Conservation (phyloP, 64 coral and sea anemone species). For the Pocillopora verrucosa region DNA sequence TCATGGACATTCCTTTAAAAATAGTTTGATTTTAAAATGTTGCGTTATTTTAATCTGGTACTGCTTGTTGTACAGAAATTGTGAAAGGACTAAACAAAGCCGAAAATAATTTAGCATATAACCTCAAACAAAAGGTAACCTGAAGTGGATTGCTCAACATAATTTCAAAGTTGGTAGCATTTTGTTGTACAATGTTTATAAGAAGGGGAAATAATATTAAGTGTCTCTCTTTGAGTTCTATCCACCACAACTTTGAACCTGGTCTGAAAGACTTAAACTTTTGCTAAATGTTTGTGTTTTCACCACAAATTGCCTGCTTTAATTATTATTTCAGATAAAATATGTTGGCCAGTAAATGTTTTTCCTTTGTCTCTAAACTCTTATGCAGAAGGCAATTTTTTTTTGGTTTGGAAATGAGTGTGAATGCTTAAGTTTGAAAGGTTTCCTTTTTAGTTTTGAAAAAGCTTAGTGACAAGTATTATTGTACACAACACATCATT, state of each 20-base stretch:
- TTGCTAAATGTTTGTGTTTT: not conserved
- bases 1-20: not conserved
- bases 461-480: too few species aligned
- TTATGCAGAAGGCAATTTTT: not conserved
- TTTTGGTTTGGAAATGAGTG: not conserved
- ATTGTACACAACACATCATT: too few species aligned
- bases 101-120: conserved; percentile 4
- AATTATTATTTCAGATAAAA: not conserved
- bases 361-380: not conserved
- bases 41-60: not conserved
- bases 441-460: too few species aligned
- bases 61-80: not conserved
- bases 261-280: not conserved
- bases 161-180: not conserved
- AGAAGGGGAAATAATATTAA: not conserved
- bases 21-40: not conserved
- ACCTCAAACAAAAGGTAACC: conserved; percentile 20
- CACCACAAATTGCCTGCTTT: not conserved
- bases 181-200: not conserved
- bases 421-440: not conserved
- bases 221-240: not conserved
- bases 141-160: conserved; percentile 1
- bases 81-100: conserved; percentile 3
- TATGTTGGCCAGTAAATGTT: not conserved
- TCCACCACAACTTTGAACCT: not conserved